A percentile compares a stretch with the other conserved stretches of the same genome.
Conservation (phyloP, 30 jellyfish, hydroid and myxozoan genomes). For the Rhopilema esculentum region DNA sequence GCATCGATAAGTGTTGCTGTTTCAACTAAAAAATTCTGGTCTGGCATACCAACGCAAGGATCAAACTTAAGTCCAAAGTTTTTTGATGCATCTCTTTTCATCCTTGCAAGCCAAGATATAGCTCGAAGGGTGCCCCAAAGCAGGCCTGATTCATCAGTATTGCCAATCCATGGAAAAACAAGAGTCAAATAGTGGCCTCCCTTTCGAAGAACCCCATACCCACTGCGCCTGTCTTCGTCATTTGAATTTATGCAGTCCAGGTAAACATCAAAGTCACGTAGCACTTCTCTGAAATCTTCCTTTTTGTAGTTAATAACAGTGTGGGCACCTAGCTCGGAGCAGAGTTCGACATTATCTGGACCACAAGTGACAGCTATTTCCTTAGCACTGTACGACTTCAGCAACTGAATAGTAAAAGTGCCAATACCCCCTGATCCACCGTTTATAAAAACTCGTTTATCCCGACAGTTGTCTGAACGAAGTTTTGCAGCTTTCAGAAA, state of each 20-base stretch:
- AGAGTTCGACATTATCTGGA: conserved; percentile 16
- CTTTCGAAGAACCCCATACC: conserved; percentile 32
- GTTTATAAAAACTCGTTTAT: conserved; percentile 46
- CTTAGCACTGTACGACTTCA: conserved; percentile 29
- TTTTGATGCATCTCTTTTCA: conserved; percentile 44
- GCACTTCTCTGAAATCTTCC: conserved; percentile 34
- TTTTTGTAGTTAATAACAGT: conserved; percentile 45
- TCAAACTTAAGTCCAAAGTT: conserved; percentile 32
- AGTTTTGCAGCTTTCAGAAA: conserved; percentile 45
- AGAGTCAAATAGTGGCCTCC: conserved; percentile 57
- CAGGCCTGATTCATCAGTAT: conserved; percentile 45
- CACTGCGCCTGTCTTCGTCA: conserved; percentile 41
- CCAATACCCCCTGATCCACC: conserved; percentile 72
- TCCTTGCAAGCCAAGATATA: conserved; percentile 33
- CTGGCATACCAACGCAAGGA: conserved; percentile 43
- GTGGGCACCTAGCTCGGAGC: conserved; percentile 55
- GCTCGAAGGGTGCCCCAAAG: conserved; percentile 32
- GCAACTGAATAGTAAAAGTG: conserved; percentile 45
- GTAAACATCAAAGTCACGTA: conserved; percentile 45
- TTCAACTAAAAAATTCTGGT: conserved; percentile 32
- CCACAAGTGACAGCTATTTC: conserved; percentile 67
- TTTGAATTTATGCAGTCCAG: conserved; percentile 42
- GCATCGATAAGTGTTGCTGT: conserved; percentile 56
- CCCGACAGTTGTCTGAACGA: conserved; percentile 7
- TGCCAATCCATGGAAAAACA: conserved; percentile 61